Conservation (phyloP, 2,888 invertebrate species). For the Quadriops clusia region DNA sequence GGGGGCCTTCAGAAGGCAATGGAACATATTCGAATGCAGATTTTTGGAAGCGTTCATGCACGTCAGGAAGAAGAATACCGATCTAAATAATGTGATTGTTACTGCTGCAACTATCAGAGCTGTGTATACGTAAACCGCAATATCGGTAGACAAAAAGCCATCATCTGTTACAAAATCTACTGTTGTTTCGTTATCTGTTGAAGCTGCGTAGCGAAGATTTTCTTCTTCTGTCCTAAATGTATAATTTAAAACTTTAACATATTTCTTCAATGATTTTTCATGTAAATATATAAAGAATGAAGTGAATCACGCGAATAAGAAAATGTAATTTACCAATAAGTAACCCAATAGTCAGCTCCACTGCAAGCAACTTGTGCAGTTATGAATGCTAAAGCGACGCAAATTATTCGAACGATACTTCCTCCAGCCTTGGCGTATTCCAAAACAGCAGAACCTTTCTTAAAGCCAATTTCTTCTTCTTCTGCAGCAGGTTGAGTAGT, state of each 20-base stretch:
- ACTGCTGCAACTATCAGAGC: constrained; percentile 29
- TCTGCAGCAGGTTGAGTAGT: no score
- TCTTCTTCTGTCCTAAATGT: constrained; percentile 14
- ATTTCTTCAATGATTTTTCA: no score
- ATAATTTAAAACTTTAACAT: constrained; percentile 13
- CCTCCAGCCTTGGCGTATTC: constrained; percentile 18
- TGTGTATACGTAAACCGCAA: constrained; percentile 33
- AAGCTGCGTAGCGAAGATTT: constrained; percentile 3
- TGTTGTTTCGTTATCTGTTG: neutral
- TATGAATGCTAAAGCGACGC: constrained; percentile 10
- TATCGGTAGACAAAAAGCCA: constrained; percentile 10
- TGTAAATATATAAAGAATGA: constrained; percentile 12
- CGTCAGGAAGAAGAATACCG: constrained; percentile 58
- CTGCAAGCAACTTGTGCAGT: constrained; percentile 16
- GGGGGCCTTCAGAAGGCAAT: constrained; percentile 59
- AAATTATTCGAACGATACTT: constrained; percentile 13
- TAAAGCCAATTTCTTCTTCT: constrained; percentile 17
- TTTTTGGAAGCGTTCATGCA: constrained; percentile 65
- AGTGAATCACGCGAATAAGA: neutral
- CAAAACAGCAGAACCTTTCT: constrained; percentile 11
- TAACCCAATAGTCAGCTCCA: constrained; percentile 17
- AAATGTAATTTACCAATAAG: constrained; percentile 16
- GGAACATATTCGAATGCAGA: constrained; percentile 79
- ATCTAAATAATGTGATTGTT: constrained; percentile 42
- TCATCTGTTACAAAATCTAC: constrained; percentile 1